Conservation (phyloP, 2,113 vertebrate species). For the Cranoglanis bouderius region DNA sequence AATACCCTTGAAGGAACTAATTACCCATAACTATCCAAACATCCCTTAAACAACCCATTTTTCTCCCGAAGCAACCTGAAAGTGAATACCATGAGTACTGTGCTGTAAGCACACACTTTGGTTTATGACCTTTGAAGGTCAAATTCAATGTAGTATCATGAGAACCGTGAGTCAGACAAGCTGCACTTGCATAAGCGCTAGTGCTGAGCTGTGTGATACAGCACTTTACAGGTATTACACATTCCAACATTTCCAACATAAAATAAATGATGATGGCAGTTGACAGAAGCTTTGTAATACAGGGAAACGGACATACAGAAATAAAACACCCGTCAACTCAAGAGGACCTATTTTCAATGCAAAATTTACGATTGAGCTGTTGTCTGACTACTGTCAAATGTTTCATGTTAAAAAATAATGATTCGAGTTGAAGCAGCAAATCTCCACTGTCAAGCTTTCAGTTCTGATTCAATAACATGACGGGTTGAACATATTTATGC, state of each 20-base stretch:
- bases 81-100: background rate
- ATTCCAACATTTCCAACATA: background rate
- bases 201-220: background rate
- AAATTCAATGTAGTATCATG: background rate
- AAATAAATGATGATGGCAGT: background rate
- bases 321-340: background rate
- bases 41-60: background rate
- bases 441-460: background rate
- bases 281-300: background rate
- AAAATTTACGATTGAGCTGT: background rate
- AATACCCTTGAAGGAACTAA: background rate
- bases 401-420: background rate
- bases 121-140: background rate
- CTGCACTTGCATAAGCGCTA: background rate
- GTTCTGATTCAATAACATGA: background rate
- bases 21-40: background rate
- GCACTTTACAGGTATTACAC: background rate
- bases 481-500: background rate
- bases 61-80: background rate
- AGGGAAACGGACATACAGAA: background rate
- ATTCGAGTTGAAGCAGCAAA: background rate
- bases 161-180: background rate
- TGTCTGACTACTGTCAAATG: background rate
- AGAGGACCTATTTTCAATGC: too few species aligned
- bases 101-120: background rate